These are phyloP conservation scores for Aporophyla lueneburgensis DNA, from an alignment of 2,888 invertebrate species.

Conservation along the genomic window DNA sequence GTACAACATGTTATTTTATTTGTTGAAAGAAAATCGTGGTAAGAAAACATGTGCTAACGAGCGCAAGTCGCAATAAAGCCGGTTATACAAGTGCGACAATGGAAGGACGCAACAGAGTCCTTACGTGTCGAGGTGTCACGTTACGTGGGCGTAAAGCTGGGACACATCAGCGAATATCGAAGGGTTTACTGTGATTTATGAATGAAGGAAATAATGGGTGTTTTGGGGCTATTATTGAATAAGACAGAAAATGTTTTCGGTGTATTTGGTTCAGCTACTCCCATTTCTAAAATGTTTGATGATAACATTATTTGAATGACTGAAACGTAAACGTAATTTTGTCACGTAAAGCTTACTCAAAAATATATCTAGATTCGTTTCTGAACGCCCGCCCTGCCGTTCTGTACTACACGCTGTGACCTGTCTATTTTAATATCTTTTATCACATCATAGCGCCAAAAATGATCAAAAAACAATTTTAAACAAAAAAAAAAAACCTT, in stretches of 20 bases:
- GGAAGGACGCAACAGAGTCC: constrained; percentile 65
- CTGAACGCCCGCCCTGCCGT: constrained; percentile 13
- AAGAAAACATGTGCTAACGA: constrained; percentile 52
- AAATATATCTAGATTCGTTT: neutral
- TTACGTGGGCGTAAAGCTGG: constrained; percentile 60
- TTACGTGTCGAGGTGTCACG: constrained; percentile 65
- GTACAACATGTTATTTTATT: constrained; percentile 26
- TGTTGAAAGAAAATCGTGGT: constrained; percentile 28
- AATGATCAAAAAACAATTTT: constrained; percentile 23
- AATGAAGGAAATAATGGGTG: constrained; percentile 24
- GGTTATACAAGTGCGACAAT: constrained; percentile 75
- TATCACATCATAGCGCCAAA: constrained; percentile 15
- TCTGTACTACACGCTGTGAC: constrained; percentile 8
- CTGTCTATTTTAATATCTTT: neutral
- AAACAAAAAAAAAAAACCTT: constrained; percentile 30
- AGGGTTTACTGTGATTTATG: constrained; percentile 29
- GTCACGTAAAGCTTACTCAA: neutral
- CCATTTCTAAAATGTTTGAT: constrained; percentile 26
- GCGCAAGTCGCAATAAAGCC: constrained; percentile 68
- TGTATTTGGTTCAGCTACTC: constrained; percentile 31
- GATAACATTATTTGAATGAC: constrained; percentile 34
- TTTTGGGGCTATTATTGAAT: constrained; percentile 41
- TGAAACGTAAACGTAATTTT: constrained; percentile 27
- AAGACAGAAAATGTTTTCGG: constrained; percentile 35
- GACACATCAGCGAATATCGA: constrained; percentile 44